A percentile compares a stretch with the other conserved stretches of the same genome.
Conservation (phyloP, 1,140 invertebrate species). For the Triops cancriformis region DNA sequence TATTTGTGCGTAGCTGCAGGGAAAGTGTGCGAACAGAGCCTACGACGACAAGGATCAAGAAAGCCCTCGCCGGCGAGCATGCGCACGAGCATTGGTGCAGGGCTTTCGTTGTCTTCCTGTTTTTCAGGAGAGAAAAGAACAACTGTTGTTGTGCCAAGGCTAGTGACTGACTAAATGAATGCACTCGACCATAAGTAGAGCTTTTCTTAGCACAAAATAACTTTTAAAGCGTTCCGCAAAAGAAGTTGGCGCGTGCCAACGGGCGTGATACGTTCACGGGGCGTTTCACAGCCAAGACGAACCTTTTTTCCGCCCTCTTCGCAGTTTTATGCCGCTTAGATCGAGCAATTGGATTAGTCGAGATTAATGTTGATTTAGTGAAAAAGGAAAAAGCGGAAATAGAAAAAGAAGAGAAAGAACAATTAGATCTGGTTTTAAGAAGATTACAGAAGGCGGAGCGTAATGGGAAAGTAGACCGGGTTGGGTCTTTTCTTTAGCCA, state of each 20-base stretch:
- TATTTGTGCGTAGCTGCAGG: too few species aligned
- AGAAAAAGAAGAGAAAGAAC: too few species aligned
- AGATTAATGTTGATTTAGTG: too few species aligned
- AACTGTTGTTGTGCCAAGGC: background rate
- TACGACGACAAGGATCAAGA: too few species aligned
- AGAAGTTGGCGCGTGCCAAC: slow-evolving; percentile 2
- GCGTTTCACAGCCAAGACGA: background rate
- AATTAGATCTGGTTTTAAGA: too few species aligned
- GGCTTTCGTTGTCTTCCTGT: background rate
- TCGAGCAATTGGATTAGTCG: too few species aligned
- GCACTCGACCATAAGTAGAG: background rate
- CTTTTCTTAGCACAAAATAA: background rate
- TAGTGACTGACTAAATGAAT: background rate
- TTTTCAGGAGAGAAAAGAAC: background rate
- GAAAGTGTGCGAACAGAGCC: too few species aligned
- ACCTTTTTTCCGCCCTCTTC: background rate
- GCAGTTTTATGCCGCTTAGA: background rate
- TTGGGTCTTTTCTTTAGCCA: too few species aligned
- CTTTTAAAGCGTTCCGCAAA: background rate
- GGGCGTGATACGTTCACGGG: background rate
- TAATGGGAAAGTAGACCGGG: too few species aligned
- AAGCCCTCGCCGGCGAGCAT: too few species aligned
- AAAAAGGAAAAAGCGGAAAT: too few species aligned
- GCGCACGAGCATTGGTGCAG: background rate
- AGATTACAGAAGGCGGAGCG: too few species aligned